Base-by-base conservation (phyloP, 2,888 invertebrate species). In the Cheilosia scutellata region DNA sequence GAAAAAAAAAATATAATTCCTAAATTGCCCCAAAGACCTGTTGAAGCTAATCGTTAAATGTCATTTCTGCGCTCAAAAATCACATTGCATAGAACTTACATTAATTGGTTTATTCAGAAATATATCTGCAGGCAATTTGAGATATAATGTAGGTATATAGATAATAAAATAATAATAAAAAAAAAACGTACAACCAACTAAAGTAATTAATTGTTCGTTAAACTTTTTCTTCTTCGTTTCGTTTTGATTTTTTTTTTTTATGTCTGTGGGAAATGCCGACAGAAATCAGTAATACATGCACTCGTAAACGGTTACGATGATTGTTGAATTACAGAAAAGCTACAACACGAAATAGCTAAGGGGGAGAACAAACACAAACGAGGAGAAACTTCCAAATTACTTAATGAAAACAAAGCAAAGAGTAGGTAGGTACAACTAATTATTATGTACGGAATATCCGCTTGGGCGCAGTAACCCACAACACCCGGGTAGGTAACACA, bases 121-220 rank as follows among this genome's bases (percentile, higher is more conserved):
- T 49, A 47, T 75, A 57, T 49, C 75, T 58, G 7, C 65, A 57
- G 75, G 65, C 65, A 33, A 74, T 57, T 55, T 53, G 16, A 27
- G 53, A 9, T 27, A n/a, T n/a, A n/a, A n/a, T n/a, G n/a, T 20
- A 20, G 0, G 20, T 20, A 20, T 20, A 31, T n/a, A n/a, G 9
- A 37, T 11, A 11, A 37, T 37, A 37, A 33, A 33, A 33, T 7
- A 33, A 63, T 25, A 33, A 2, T n/a, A 13, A 27, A 51, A 44
- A 25, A 58, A 11, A 44, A 70, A 71, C 70, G 33, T 63, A 70
- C 70, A 65, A 68, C 70, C 53, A 75, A 75, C 84, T 79, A 58
- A 70, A 65, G 79, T 84, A 84, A 84, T 84, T 84, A 84, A 84
- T 84, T 84, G 84, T 84, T 80, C 84, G 80, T 84, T 84, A 84